phyloP scores from a whole-genome alignment of 2,888 invertebrate genomes.

The Amiota communis region DNA sequence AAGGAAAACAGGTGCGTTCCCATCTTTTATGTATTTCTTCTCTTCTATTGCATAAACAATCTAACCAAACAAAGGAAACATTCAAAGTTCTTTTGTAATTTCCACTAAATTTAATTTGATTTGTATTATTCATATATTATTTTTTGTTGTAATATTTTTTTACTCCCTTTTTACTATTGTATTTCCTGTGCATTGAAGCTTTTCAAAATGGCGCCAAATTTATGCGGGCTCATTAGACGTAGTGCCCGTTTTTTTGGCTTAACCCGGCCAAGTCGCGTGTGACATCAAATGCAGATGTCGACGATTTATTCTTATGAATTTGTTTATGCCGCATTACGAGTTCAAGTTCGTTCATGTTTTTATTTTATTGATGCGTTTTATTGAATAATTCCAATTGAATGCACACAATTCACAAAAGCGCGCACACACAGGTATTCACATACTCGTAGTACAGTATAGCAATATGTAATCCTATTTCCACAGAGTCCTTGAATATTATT shows the following conservation, averaged over 20 bases:
- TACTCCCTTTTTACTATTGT: neutral
- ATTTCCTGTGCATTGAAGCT: constrained; percentile 11
- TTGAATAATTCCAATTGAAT: constrained; percentile 20
- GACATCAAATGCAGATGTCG: constrained; percentile 21
- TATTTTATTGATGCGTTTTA: neutral
- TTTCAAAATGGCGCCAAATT: constrained; percentile 19
- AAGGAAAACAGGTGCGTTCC: constrained; percentile 50
- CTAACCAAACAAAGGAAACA: neutral
- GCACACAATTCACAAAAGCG: neutral
- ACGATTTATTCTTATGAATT: constrained; percentile 1
- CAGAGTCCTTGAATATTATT: neutral
- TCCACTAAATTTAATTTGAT: constrained; percentile 65
- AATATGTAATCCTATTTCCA: too few relatives aligned
- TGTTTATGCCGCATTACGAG: neutral
- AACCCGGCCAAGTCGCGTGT: neutral
- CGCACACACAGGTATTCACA: too few relatives aligned
- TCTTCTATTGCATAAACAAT: constrained; percentile 32
- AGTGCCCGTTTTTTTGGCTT: neutral
- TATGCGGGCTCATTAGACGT: neutral
- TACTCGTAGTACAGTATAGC: too few relatives aligned
- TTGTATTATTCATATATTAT: too few relatives aligned
- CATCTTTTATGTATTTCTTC: constrained; percentile 50
- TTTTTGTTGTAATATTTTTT: too few relatives aligned
- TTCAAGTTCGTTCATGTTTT: neutral
- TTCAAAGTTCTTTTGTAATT: constrained; percentile 44